Conservation (phyloP, 2,113 vertebrate genomes). For the Colossoma macropomum region DNA sequence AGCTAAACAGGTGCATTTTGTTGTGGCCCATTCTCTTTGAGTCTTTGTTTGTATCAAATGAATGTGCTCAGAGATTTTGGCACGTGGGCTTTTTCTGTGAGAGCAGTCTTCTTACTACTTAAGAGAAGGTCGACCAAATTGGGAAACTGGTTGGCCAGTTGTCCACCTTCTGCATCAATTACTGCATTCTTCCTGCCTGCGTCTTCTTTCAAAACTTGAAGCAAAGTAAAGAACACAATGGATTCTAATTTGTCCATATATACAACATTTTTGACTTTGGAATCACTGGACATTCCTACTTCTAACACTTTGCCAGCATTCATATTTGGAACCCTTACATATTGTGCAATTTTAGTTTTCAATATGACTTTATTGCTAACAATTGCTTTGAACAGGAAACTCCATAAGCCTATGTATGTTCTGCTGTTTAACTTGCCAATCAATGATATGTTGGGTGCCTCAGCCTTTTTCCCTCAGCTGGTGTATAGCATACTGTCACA, state of each 20-base stretch:
- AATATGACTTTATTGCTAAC: conserved; percentile 62
- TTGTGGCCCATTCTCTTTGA: no score
- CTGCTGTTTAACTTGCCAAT: conserved; percentile 69
- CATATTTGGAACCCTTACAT: conserved; percentile 57
- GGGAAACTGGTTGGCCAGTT: no score
- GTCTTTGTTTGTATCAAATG: no score
- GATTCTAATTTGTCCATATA: conserved; percentile 35
- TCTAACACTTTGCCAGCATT: conserved; percentile 58
- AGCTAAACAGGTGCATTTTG: no score
- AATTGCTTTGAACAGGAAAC: conserved; percentile 60
- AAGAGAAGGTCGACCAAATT: no score
- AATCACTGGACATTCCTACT: conserved; percentile 49
- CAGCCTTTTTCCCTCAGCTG: conserved; percentile 68
- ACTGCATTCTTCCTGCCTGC: no score
- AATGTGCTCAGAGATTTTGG: no score
- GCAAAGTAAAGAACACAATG: background rate
- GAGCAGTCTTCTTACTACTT: no score
- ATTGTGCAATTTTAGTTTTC: conserved; percentile 59
- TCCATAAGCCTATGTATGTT: conserved; percentile 73
- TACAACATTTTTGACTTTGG: conserved; percentile 39
- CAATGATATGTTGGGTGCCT: conserved; percentile 67
- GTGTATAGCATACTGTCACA: conserved; percentile 59
- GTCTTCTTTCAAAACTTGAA: background rate
- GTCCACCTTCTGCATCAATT: no score
- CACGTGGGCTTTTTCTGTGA: no score